phyloP scores from a whole-genome alignment of 1,140 invertebrate species.

The Heterodera schachtii region DNA sequence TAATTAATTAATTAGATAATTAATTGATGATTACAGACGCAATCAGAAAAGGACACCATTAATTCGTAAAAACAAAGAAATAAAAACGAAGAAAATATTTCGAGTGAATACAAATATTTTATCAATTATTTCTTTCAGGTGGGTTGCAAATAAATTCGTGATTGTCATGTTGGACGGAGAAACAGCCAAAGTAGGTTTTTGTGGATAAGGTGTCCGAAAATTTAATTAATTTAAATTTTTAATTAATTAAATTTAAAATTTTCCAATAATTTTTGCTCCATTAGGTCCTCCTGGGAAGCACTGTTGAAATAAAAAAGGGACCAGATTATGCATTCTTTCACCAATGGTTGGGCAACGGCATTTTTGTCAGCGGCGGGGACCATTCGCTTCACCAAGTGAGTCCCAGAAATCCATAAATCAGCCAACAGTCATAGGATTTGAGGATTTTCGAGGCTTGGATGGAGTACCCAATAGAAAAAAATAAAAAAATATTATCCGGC shows the following conservation, averaged over 20 bases:
- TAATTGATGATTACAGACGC: not conserved
- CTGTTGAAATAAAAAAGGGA: not conserved
- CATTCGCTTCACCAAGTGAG: not conserved
- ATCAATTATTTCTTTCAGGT: not conserved
- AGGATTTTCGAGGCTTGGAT: too few species aligned
- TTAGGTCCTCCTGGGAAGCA: not conserved
- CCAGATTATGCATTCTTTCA: not conserved
- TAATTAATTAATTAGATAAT: too few species aligned
- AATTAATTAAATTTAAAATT: not conserved
- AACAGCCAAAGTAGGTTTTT: too few species aligned
- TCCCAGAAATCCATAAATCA: not conserved
- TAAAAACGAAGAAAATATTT: too few species aligned
- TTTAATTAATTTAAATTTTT: too few species aligned
- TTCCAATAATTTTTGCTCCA: not conserved
- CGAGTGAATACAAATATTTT: too few species aligned
- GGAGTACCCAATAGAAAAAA: not conserved
- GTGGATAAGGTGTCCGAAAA: too few species aligned
- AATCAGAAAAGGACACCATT: not conserved
- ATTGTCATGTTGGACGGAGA: not conserved
- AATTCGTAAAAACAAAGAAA: not conserved
- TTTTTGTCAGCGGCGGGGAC: not conserved
- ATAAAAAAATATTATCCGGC: too few species aligned
- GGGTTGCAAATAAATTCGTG: not conserved
- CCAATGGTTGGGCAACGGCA: not conserved
- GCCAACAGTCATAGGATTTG: too few species aligned